These are phyloP conservation scores for Campoplex nolae DNA, from an alignment of 2,888 invertebrate genomes.

Conservation along the genomic window DNA sequence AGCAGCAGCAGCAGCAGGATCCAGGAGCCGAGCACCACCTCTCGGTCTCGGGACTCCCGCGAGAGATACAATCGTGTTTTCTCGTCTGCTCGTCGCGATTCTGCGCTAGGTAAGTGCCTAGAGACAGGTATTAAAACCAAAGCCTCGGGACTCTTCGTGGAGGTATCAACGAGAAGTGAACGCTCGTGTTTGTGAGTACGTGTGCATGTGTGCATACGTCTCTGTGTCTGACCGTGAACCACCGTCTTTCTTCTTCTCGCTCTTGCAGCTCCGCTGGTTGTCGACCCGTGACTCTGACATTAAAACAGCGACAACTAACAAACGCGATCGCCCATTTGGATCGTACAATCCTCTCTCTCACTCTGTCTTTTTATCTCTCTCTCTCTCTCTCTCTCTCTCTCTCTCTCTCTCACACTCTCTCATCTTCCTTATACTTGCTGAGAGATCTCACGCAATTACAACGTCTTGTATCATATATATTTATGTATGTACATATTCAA, in stretches of 20 bases:
- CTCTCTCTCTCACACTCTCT: conserved; percentile 28
- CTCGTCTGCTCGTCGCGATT: conserved; percentile 35
- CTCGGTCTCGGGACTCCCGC: conserved; percentile 49
- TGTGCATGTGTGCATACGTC: neutral
- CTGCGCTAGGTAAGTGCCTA: conserved; percentile 31
- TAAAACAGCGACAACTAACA: conserved; percentile 59
- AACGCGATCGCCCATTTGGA: conserved; percentile 54
- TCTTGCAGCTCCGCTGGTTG: conserved; percentile 12
- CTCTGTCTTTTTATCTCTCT: conserved; percentile 20
- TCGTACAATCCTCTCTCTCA: conserved; percentile 21
- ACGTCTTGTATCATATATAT: conserved; percentile 45
- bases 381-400: conserved; percentile 24
- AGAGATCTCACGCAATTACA: conserved; percentile 63
- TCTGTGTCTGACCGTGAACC: conserved; percentile 58
- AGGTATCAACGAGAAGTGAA: conserved; percentile 2
- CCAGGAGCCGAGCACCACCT: conserved; percentile 36
- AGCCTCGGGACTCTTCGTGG: neutral
- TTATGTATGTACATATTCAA: conserved; percentile 34
- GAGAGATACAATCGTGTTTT: conserved; percentile 76
- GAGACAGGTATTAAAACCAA: conserved; percentile 28
- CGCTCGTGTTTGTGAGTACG: neutral
- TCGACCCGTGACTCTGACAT: conserved; percentile 65
- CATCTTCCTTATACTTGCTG: conserved; percentile 23
- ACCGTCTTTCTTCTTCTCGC: conserved; percentile 22
- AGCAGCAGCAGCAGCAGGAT: conserved; percentile 4